Evolutionary conservation across 2,888 invertebrate species (phyloP), one percentile per base, ranked within the genome.

Genomic region (Holacanthella duospinosa): DNA sequence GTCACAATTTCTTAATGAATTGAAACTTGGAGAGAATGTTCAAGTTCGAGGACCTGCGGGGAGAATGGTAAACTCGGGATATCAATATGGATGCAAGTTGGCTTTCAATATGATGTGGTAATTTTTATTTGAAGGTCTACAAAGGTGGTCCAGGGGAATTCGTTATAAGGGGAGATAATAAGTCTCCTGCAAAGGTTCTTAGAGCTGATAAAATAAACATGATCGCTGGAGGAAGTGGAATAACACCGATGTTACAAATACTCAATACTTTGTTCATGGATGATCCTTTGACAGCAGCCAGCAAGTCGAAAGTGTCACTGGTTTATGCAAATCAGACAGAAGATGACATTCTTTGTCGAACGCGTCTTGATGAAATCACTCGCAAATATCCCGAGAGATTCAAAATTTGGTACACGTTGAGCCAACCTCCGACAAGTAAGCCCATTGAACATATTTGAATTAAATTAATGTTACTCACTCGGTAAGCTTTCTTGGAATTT

Each of bases 311-410:
- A 75, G 78, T 93, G 70, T 82, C 86, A 29, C 80, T 99, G 55
- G 77, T 99, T 56, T 99, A 89, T 78, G 99, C 97, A 29, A 99
- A 99, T 80, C 96, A 95, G 79, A 88, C 90, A 0, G 95, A 94
- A 78, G 83, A 89, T 60, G 99, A 99, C 75, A 99, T 99, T 76
- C 79, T 99, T 65, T 80, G 95, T 67, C 82, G 93, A 64, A 81
- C 85, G 3, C 94, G 95, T 77, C 80, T 97, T 61, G 94, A 96
- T 74, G 84, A 85, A 68, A 82, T 87, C 66, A 84, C 84, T 55
- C 78, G 79, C 16, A 81, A 85, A 25, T 79, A 90, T 78, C 85
- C 89, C 0, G 82, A 85, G 19, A 86, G 88, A 75, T 88, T 96
- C 73, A 87, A 91, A 76, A 77, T 95, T 66, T 95, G 94, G 93